Conservation (phyloP, 1,140 invertebrate species). For the Caligus rogercresseyi region DNA sequence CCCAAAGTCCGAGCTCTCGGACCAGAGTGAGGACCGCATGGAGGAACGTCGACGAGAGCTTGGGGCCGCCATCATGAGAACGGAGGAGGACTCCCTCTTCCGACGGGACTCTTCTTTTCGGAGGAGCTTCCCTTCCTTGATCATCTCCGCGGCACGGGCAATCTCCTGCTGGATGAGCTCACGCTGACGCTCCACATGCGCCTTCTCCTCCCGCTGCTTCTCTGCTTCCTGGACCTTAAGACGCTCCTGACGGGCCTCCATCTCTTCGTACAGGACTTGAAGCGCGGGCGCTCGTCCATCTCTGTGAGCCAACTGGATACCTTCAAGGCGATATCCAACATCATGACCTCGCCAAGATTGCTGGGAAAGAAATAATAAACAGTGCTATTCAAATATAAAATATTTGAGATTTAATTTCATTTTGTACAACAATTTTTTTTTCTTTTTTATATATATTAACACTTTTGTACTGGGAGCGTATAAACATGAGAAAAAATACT, state of each 20-base stretch:
- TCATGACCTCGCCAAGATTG: conserved; percentile 24
- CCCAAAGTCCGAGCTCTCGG: conserved; percentile 27
- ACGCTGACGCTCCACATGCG: background rate
- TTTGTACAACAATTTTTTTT: too few relatives aligned
- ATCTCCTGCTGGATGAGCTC: conserved; percentile 5
- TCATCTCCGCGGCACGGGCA: background rate
- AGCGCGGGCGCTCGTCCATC: conserved; percentile 2
- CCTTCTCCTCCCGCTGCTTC: conserved; percentile 21
- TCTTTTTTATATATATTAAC: too few relatives aligned
- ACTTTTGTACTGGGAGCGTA: too few relatives aligned
- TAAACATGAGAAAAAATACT: too few relatives aligned
- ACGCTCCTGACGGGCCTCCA: conserved; percentile 22
- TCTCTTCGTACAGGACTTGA: conserved; percentile 22
- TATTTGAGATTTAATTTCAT: too few relatives aligned
- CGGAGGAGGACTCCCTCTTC: background rate
- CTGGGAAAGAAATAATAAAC: too few relatives aligned
- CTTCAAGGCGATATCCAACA: conserved; percentile 23
- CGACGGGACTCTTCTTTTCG: background rate
- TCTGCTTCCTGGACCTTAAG: conserved; percentile 24
- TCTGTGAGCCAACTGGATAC: conserved; percentile 15
- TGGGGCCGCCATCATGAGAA: conserved; percentile 18
- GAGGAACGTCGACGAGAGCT: conserved; percentile 32
- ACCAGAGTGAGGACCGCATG: conserved; percentile 32
- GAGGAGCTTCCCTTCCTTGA: background rate
- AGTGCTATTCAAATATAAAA: too few relatives aligned